phyloP scores from a whole-genome alignment of 2,113 vertebrate genomes.

The Oenanthe melanoleuca region DNA sequence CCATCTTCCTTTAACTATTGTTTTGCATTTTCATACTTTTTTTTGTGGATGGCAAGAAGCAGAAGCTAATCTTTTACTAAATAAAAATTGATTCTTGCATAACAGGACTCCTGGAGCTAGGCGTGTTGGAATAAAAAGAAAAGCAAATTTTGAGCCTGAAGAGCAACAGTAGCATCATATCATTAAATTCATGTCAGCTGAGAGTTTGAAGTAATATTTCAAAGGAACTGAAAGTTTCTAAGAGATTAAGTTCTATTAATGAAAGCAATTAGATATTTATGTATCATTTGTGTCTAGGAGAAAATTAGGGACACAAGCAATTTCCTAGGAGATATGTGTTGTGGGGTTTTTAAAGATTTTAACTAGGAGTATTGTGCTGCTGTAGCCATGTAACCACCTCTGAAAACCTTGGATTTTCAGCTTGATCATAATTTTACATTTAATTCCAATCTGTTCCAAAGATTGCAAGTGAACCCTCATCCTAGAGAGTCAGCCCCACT shows the following conservation, averaged over 20 bases:
- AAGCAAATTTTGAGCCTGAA: neutral
- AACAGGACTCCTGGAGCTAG: neutral
- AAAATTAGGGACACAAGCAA: neutral
- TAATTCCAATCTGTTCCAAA: neutral
- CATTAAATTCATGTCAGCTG: neutral
- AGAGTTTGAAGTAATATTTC: neutral
- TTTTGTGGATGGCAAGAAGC: neutral
- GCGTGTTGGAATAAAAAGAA: neutral
- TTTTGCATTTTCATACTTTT: neutral
- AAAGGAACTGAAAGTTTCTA: neutral
- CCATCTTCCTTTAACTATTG: neutral
- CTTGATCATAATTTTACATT: neutral
- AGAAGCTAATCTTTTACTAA: neutral
- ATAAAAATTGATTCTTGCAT: conserved; percentile 15
- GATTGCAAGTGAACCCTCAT: neutral
- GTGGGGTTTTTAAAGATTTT: neutral
- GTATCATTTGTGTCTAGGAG: neutral
- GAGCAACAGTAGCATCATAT: neutral
- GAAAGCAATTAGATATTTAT: neutral
- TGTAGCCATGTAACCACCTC: neutral
- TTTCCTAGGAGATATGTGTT: neutral
- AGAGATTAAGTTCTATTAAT: neutral
- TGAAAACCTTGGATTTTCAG: neutral
- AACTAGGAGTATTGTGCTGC: neutral
- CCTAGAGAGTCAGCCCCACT: neutral